Percentiles rank a stretch among this genome's conserved stretches.
Evolutionary conservation across 2,888 invertebrate genomes (phyloP).

Genomic region (Deroplatys truncata): DNA sequence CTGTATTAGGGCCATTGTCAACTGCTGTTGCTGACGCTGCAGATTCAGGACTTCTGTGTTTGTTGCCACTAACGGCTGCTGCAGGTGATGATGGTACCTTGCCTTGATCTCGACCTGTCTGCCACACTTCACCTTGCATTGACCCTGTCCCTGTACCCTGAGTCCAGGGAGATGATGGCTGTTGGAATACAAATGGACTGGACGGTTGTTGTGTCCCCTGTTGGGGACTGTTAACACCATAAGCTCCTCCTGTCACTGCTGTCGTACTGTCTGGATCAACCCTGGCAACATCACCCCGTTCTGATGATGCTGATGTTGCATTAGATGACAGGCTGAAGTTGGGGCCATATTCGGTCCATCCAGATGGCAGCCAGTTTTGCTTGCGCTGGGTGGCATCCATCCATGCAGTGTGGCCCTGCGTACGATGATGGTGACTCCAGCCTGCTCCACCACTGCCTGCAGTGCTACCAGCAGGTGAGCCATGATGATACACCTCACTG

Average conservation of each 20-base stretch:
- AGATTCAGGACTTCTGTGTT: conserved; percentile 9
- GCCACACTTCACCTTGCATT: neutral
- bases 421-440: conserved; percentile 18
- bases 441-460: neutral
- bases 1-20: neutral
- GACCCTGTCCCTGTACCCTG: neutral
- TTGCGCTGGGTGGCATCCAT: conserved; percentile 44
- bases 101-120: neutral
- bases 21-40: neutral
- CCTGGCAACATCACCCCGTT: conserved; percentile 15
- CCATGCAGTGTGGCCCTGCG: conserved; percentile 28
- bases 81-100: conserved; percentile 12
- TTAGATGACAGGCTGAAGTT: neutral
- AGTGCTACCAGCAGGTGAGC: conserved; percentile 15
- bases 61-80: neutral
- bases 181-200: conserved; percentile 30
- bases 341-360: conserved; percentile 15
- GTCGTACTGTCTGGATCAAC: conserved; percentile 76
- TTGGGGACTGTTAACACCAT: conserved; percentile 19
- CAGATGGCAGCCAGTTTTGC: conserved; percentile 43
- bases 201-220: conserved; percentile 13
- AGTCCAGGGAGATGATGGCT: conserved; percentile 26
- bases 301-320: neutral
- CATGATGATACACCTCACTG: conserved; percentile 19
- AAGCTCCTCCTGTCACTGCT: conserved; percentile 12